Base-by-base conservation (phyloP, 2,797 vertebrate species). In the Brotula barbata region DNA sequence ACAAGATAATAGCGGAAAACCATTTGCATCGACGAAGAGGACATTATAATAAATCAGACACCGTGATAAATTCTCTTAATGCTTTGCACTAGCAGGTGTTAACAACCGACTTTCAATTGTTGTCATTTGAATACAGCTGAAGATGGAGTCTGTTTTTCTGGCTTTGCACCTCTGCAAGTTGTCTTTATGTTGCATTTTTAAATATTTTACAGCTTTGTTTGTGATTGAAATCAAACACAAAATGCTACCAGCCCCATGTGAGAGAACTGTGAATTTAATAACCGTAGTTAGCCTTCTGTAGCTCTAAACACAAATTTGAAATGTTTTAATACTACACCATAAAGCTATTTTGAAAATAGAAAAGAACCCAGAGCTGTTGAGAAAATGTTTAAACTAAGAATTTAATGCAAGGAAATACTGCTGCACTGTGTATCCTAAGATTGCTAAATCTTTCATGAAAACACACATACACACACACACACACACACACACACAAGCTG, bases 21-120 rank as follows among this genome's bases (percentile, higher is more conserved):
- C 75, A 84, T 87, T 88, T 86, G 83, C 88, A 87, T 91, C 78
- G 78, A 78, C 77, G 42, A 68, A 63, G 72, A 62, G 71, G 73
- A 81, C 68, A 83, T 86, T 81, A 85, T 72, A 80, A 89, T 81
- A 80, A 86, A 83, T 88, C 83, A 86, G 66, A 83, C 46, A 56
- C 51, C 10, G 50, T 77, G 73, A 72, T 84, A 72, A 68, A 77
- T 86, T 86, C 61, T 68, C 63, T 73, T 69, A 73, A 74, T 75
- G 68, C 57, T 71, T 43, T 59, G 54, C 53, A 68, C 73, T 68
- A 78, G 80, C 83, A 77, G 61, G 66, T 80, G 75, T 71, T 76
- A 84, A 78, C 75, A 55, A 72, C 62, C 47, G 60, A 50, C 52
- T 78, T 52, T 73, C 69, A 77, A 57, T 73, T 76, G 72, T 67